A percentile compares a stretch with the other conserved stretches of the same genome.
Conservation (phyloP, 2,888 invertebrate species). For the Ophonus ardosiacus region DNA sequence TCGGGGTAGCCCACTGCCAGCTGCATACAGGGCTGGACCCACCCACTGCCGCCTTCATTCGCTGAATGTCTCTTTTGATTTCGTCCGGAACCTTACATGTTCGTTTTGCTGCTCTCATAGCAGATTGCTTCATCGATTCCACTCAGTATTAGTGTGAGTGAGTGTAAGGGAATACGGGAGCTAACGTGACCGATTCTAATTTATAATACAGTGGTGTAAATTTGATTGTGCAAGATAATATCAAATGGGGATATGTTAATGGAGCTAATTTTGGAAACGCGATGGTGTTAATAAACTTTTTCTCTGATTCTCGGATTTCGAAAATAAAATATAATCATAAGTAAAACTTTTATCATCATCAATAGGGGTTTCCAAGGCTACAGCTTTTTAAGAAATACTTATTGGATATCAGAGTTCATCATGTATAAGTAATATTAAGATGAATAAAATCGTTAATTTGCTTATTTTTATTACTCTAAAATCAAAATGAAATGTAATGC, state of each 20-base stretch:
- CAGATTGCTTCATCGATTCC: conserved; percentile 56
- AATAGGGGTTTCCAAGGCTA: too few relatives aligned
- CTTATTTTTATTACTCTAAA: too few relatives aligned
- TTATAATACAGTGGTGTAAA: not conserved
- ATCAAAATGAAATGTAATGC: too few relatives aligned
- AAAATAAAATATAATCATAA: too few relatives aligned
- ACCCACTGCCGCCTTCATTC: not conserved
- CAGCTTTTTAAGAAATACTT: too few relatives aligned
- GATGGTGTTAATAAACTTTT: not conserved
- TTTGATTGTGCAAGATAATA: not conserved
- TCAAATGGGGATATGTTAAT: not conserved
- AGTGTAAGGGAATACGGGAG: not conserved
- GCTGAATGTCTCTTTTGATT: conserved; percentile 57
- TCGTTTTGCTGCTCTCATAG: conserved; percentile 44
- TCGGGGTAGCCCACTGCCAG: not conserved
- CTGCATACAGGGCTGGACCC: not conserved
- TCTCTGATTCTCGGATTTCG: too few relatives aligned
- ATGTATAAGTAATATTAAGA: too few relatives aligned
- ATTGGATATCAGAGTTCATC: too few relatives aligned
- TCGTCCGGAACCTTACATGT: conserved; percentile 21
- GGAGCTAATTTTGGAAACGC: not conserved
- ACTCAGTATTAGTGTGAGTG: not conserved
- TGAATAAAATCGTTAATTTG: too few relatives aligned
- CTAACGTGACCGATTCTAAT: not conserved
- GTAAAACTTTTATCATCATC: too few relatives aligned